These are phyloP conservation scores for Myotis pilosus DNA, from an alignment of 2,797 vertebrate genomes.

Conservation along the genomic window DNA sequence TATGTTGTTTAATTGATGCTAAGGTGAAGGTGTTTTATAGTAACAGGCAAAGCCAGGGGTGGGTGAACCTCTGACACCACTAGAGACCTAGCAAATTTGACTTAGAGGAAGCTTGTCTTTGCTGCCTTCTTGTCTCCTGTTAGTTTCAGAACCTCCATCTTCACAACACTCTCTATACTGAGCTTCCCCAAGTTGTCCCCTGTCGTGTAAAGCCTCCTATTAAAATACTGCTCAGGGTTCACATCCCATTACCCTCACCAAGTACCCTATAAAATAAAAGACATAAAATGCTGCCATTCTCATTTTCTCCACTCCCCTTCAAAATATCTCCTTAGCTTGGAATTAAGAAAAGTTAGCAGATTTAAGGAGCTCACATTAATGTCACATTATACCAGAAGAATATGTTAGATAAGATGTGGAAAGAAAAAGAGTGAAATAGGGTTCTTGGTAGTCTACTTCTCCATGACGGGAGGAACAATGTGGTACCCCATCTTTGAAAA, in stretches of 20 bases:
- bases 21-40: neutral
- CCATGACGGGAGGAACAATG: neutral
- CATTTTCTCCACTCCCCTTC: neutral
- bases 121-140: neutral
- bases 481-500: neutral
- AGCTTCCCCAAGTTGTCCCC: neutral
- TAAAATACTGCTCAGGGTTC: neutral
- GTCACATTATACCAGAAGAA: neutral
- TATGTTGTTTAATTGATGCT: neutral
- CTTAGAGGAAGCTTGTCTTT: neutral
- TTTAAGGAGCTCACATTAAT: neutral
- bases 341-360: neutral
- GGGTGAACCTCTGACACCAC: neutral
- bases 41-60: neutral
- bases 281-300: neutral
- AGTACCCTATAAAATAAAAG: neutral
- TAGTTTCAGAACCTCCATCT: neutral
- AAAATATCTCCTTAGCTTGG: neutral
- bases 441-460: neutral
- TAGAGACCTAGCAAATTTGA: neutral
- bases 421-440: neutral
- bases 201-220: neutral
- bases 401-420: neutral
- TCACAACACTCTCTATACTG: neutral
- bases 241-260: neutral